Evolutionary conservation across 2,888 invertebrate genomes (phyloP).

Genomic region (Theristus sp.): DNA sequence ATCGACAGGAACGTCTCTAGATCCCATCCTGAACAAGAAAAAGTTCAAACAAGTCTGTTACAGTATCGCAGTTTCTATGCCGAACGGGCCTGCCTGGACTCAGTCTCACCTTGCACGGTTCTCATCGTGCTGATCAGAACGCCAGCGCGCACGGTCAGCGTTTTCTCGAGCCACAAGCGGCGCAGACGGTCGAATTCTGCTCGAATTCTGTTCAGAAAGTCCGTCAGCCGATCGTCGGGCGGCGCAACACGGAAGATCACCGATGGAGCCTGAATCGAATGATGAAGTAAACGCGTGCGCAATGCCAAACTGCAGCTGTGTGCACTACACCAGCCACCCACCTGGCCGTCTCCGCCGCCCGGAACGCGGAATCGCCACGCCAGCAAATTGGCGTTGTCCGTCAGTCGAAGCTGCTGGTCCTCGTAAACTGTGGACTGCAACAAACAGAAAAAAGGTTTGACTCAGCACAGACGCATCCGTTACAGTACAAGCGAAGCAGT

Average conservation of each 20-base stretch:
- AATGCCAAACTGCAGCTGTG: background rate
- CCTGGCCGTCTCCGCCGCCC: constrained; percentile 64
- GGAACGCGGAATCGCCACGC: constrained; percentile 76
- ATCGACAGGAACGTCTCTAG: constrained; percentile 59
- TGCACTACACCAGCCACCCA: constrained; percentile 33
- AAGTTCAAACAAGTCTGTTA: background rate
- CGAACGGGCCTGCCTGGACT: no score
- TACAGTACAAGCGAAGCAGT: background rate
- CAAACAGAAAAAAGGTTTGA: background rate
- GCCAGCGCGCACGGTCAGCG: constrained; percentile 70
- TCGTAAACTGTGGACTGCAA: constrained; percentile 53
- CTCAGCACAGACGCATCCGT: background rate
- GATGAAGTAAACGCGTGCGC: background rate
- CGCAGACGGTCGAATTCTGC: constrained; percentile 48
- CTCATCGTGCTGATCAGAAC: constrained; percentile 94
- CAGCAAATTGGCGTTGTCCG: constrained; percentile 76
- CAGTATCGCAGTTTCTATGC: background rate
- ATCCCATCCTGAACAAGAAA: constrained; percentile 16
- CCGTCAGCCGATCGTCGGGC: constrained; percentile 75
- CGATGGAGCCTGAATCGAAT: constrained; percentile 38
- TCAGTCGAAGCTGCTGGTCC: constrained; percentile 67
- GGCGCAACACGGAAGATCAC: constrained; percentile 85
- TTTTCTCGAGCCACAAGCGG: constrained; percentile 75
- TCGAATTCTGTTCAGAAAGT: constrained; percentile 41
- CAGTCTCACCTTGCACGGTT: constrained; percentile 49